A percentile compares a stretch with the other conserved stretches of the same genome.
Evolutionary conservation across 2,888 invertebrate species (phyloP).

Genomic region (Drosophila fungiperda): DNA sequence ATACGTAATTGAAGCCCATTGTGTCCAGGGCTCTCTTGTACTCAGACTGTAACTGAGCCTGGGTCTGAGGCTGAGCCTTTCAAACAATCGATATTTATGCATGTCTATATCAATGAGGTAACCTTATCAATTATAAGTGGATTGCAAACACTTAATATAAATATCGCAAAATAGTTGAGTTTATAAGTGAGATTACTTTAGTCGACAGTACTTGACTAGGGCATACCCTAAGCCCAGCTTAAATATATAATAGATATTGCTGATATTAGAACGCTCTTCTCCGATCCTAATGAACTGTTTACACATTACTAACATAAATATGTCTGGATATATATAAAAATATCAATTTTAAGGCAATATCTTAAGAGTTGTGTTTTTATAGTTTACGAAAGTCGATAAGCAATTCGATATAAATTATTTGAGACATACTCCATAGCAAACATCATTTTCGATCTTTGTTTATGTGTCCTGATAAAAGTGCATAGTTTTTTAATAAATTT

Average conservation of each 20-base stretch:
- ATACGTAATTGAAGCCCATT: conserved; percentile 4
- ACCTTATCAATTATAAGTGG: conserved; percentile 4
- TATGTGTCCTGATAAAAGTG: no score
- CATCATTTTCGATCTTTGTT: background rate
- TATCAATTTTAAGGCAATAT: background rate
- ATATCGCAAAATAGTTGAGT: background rate
- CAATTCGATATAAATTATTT: background rate
- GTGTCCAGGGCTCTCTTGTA: background rate
- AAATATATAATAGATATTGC: background rate
- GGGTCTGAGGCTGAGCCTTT: background rate
- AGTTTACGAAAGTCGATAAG: background rate
- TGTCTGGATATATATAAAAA: background rate
- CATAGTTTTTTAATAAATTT: no score
- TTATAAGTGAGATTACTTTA: background rate
- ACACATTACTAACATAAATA: background rate
- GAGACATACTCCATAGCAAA: background rate
- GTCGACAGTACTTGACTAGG: background rate
- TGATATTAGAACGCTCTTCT: background rate
- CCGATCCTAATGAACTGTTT: background rate
- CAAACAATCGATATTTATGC: background rate
- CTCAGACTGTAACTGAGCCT: background rate
- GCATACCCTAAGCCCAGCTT: background rate
- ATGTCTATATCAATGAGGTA: background rate
- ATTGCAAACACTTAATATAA: conserved; percentile 2
- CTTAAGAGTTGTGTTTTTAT: background rate